Percentiles rank a stretch among this genome's conserved stretches.
Conservation (phyloP, 2,113 vertebrate genomes). For the Rhinopithecus roxellana region DNA sequence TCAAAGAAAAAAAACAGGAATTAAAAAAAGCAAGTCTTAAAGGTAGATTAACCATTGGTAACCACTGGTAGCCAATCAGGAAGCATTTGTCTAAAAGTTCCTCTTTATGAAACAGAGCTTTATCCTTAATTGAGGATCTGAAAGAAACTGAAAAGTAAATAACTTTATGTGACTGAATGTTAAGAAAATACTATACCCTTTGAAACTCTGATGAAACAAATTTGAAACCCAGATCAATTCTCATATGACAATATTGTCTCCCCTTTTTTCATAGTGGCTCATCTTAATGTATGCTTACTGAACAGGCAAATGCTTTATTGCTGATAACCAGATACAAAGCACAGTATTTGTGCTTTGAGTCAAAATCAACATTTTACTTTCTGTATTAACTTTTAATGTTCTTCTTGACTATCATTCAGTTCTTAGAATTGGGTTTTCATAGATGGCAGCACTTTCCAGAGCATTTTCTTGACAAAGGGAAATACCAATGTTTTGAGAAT, state of each 20-base stretch:
- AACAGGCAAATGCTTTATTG: not conserved
- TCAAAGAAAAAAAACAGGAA: not conserved
- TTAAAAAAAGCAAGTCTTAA: not conserved
- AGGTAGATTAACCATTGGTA: not conserved
- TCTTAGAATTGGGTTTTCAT: conserved; percentile 3
- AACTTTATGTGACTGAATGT: not conserved
- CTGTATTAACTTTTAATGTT: not conserved
- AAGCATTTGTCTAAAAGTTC: conserved; percentile 7
- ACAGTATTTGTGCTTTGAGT: not conserved
- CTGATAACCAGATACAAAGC: not conserved
- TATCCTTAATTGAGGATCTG: not conserved
- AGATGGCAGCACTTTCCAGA: not conserved
- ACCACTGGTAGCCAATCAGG: not conserved
- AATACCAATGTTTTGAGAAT: not conserved
- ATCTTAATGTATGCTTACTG: not conserved
- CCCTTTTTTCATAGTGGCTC: not conserved
- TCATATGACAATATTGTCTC: not conserved
- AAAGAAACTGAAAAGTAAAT: not conserved
- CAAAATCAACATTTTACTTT: not conserved
- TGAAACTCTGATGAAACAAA: conserved; percentile 1
- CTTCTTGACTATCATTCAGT: not conserved
- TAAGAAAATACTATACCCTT: not conserved
- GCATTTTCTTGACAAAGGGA: conserved; percentile 16
- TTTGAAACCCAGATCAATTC: not conserved
- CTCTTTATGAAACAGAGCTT: not conserved